Evolutionary conservation across 2,888 invertebrate genomes (phyloP), one percentile per base, ranked within the genome.

Genomic region (Hyppa rectilinea): DNA sequence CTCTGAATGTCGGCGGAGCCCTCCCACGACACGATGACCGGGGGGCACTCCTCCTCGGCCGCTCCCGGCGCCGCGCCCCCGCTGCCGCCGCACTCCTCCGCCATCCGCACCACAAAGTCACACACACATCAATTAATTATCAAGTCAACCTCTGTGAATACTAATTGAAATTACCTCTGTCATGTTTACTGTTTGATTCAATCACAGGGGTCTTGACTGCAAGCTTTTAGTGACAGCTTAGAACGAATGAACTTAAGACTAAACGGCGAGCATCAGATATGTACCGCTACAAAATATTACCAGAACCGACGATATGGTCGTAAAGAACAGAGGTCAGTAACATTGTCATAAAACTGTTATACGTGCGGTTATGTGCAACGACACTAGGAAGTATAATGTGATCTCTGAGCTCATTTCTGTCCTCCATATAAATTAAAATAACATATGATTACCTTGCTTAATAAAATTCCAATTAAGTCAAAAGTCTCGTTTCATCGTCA

Each of bases 1-100:
- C 97, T 97, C 92, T 97, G 97, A 82, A 97, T 97, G 92, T 97
- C 97, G 45, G 96, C 96, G 73, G 96, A 94, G 58, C 97, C 97
- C 87, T 97, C 97, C 97, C 97, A 97, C 73, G 96, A 97, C 80
- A 96, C 95, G 84, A 96, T 93, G 92, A 96, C 96, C 81, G 96
- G 96, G 81, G 95, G 94, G 85, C 97, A 97, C 81, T 96, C 96
- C 78, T 95, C 96, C 74, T 94, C 96, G 69, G 85, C 82, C 79
- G 86, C 88, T 68, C 88, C 86, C 80, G 78, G 67, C 63, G 81
- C 82, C 49, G 80, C 58, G n/a, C 72, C 82, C 67, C 82, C 83
- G 26, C 86, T 87, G 63, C 88, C 87, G 71, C 84, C 88, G 78
- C 95, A 95, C 86, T 93, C 95, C 94, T 93, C 95, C 91, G 90